These are phyloP conservation scores for Drosophila meridiana DNA, from an alignment of 2,888 invertebrate species.

Conservation along the genomic window DNA sequence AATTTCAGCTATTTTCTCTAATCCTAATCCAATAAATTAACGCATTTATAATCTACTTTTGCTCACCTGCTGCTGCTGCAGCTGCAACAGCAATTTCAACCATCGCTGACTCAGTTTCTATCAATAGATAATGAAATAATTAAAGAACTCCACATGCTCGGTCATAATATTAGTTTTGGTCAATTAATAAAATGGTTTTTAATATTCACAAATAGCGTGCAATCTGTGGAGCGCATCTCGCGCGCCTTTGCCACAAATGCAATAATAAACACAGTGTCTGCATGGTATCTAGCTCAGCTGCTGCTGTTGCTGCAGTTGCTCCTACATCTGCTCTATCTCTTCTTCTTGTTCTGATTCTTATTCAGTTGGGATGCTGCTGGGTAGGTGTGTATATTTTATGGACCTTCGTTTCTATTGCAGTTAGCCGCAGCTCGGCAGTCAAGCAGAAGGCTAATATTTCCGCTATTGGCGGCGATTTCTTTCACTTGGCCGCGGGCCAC, in stretches of 20 bases:
- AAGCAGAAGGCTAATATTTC: slow-evolving; percentile 74
- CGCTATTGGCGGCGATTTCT: slow-evolving; percentile 76
- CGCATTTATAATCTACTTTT: neutral
- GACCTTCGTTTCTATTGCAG: slow-evolving; percentile 38
- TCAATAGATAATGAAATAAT: neutral
- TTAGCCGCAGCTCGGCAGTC: slow-evolving; percentile 43
- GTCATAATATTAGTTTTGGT: slow-evolving; percentile 33
- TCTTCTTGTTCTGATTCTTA: neutral
- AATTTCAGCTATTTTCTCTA: neutral
- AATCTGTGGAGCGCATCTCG: slow-evolving; percentile 31
- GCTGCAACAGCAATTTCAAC: neutral
- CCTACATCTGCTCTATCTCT: neutral
- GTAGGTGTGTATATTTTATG: slow-evolving; percentile 36
- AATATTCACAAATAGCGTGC: slow-evolving; percentile 43
- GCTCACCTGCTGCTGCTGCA: neutral
- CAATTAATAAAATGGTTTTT: slow-evolving; percentile 41
- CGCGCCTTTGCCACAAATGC: slow-evolving; percentile 35
- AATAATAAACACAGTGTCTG: slow-evolving; percentile 77
- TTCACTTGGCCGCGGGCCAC: slow-evolving; percentile 75
- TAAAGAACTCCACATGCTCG: slow-evolving; percentile 15
- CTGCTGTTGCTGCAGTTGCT: neutral
- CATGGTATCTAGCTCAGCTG: slow-evolving; percentile 5
- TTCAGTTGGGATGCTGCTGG: slow-evolving; percentile 13
- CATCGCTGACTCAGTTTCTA: slow-evolving; percentile 9
- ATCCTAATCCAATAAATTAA: neutral